Percentiles rank a stretch among this genome's conserved stretches.
These are phyloP conservation scores for Eucera pruinosa DNA, from an alignment of 2,888 invertebrate genomes.

Conservation along the genomic window DNA sequence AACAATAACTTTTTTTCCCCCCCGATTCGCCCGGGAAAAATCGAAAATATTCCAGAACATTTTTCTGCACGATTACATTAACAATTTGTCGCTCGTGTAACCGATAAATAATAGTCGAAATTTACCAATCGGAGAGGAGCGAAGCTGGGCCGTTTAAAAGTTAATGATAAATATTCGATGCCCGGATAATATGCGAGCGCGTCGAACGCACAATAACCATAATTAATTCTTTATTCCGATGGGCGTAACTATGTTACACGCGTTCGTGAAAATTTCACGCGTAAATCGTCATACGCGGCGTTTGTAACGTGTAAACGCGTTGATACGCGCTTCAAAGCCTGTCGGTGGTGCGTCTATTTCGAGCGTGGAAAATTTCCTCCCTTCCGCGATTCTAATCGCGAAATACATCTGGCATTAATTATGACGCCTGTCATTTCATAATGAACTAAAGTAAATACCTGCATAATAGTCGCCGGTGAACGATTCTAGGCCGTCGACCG, in stretches of 20 bases:
- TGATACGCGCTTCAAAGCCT: conserved; percentile 34
- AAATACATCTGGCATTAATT: conserved; percentile 64
- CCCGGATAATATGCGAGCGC: background rate
- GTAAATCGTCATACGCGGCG: conserved; percentile 38
- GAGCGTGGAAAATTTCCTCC: conserved; percentile 46
- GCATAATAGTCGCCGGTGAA: conserved; percentile 50
- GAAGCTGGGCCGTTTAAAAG: conserved; percentile 6
- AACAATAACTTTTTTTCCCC: no score
- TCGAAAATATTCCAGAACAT: no score
- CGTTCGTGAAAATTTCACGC: conserved; percentile 49
- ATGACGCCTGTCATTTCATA: conserved; percentile 45
- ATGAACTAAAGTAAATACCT: conserved; percentile 58
- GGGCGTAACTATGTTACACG: conserved; percentile 19
- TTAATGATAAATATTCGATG: conserved; percentile 26
- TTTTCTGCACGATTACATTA: background rate
- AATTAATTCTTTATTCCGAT: conserved; percentile 39
- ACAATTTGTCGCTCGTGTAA: background rate
- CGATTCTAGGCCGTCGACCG: conserved; percentile 42
- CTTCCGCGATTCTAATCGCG: conserved; percentile 55
- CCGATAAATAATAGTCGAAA: conserved; percentile 13
- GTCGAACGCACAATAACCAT: conserved; percentile 29
- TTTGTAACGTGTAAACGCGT: conserved; percentile 34
- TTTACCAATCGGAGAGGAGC: background rate
- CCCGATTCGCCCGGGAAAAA: no score
- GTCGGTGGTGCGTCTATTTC: conserved; percentile 30